Percentiles rank a stretch among this genome's conserved stretches.
Evolutionary conservation across 1,140 invertebrate genomes (phyloP).

Genomic region (Drosophila bifasciata): DNA sequence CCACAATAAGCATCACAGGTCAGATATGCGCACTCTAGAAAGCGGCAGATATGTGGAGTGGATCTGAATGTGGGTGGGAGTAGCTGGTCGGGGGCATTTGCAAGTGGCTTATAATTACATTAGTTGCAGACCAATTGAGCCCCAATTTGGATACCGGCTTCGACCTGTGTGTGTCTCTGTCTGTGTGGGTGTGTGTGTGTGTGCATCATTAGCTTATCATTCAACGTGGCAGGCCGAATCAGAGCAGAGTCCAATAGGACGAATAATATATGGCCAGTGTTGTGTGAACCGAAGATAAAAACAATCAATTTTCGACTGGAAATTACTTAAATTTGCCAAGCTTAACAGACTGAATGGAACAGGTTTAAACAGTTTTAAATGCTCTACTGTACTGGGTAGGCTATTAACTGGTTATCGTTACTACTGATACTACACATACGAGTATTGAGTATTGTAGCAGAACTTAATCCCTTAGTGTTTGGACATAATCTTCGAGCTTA

Average conservation of each 20-base stretch:
- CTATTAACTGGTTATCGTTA: too few species aligned
- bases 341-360: too few species aligned
- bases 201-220: conserved; percentile 77
- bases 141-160: conserved; percentile 44
- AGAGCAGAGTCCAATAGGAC: not conserved
- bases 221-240: conserved; percentile 34
- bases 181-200: not conserved
- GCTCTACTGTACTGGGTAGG: too few species aligned
- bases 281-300: conserved; percentile 45
- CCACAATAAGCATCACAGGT: conserved; percentile 66
- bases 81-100: conserved; percentile 48
- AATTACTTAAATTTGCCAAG: conserved; percentile 2
- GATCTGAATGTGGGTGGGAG: conserved; percentile 24
- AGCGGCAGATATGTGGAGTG: not conserved
- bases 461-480: too few species aligned
- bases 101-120: conserved; percentile 78
- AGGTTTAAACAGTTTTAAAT: too few species aligned
- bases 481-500: too few species aligned
- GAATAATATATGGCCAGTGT: conserved; percentile 22
- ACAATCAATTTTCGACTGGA: conserved; percentile 25
- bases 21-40: conserved; percentile 4
- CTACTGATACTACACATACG: too few species aligned
- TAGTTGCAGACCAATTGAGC: conserved; percentile 65
- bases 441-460: too few species aligned
- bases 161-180: not conserved